Conservation (phyloP, 1,140 invertebrate genomes). For the Pseudomyrmex gracilis region DNA sequence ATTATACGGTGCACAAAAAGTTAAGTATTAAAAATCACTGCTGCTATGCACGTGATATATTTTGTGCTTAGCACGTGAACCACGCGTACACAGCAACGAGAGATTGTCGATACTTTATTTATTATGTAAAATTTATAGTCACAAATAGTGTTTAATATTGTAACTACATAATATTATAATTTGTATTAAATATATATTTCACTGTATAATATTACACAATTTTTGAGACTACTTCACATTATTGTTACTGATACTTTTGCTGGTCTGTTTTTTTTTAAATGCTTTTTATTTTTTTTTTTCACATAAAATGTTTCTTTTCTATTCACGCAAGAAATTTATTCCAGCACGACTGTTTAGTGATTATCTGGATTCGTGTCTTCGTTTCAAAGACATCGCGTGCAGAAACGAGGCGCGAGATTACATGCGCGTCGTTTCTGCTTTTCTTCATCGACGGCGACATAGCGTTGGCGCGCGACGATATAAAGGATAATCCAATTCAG, state of each 20-base stretch:
- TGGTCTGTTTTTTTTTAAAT: neutral
- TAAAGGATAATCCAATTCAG: slow-evolving; percentile 69
- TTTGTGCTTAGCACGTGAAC: no score
- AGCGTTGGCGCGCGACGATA: slow-evolving; percentile 30
- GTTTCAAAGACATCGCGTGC: slow-evolving; percentile 19
- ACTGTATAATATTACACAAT: neutral
- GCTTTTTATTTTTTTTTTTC: neutral
- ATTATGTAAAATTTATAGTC: neutral
- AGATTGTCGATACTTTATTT: neutral
- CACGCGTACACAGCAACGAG: no score
- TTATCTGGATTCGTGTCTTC: slow-evolving; percentile 29
- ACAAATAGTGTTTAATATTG: neutral
- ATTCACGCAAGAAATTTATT: slow-evolving; percentile 6
- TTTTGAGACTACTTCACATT: neutral
- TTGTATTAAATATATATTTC: neutral
- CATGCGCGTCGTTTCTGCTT: slow-evolving; percentile 32
- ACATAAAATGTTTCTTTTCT: neutral
- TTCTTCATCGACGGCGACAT: slow-evolving; percentile 33
- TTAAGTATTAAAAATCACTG: neutral
- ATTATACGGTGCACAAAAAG: neutral
- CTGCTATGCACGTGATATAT: no score
- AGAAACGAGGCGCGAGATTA: slow-evolving; percentile 59
- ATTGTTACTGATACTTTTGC: neutral
- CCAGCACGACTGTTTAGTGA: slow-evolving; percentile 4
- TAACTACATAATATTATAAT: neutral